These are phyloP conservation scores for Cheilosia vernalis DNA, from an alignment of 2,888 invertebrate genomes.

Conservation along the genomic window DNA sequence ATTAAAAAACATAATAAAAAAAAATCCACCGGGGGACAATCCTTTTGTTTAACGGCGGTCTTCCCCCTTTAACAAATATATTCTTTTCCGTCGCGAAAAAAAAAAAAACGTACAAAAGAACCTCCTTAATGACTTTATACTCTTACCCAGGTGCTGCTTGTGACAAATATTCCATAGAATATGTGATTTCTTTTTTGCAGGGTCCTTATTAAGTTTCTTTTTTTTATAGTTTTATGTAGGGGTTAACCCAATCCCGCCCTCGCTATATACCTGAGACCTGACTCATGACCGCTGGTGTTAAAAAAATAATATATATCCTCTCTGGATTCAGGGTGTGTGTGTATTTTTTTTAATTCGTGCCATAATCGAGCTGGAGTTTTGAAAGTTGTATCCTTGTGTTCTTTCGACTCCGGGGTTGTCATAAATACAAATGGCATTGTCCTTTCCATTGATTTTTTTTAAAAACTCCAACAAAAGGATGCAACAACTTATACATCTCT, in stretches of 20 bases:
- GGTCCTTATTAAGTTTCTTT: constrained; percentile 45
- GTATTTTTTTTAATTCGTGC: constrained; percentile 43
- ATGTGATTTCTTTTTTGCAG: constrained; percentile 40
- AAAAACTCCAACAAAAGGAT: constrained; percentile 38
- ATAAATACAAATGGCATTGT: constrained; percentile 48
- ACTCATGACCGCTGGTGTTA: constrained; percentile 30
- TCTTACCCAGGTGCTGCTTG: constrained; percentile 52
- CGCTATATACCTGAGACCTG: constrained; percentile 10
- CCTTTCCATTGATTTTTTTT: constrained; percentile 30
- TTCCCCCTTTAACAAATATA: constrained; percentile 3
- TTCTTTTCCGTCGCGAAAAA: background rate
- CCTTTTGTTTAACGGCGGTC: constrained; percentile 45
- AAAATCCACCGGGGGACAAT: constrained; percentile 17
- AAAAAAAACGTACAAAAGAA: constrained; percentile 4
- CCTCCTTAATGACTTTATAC: constrained; percentile 56
- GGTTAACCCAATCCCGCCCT: constrained; percentile 28
- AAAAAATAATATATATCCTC: constrained; percentile 31
- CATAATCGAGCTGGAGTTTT: constrained; percentile 42
- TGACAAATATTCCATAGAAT: constrained; percentile 59
- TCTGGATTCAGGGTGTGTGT: background rate
- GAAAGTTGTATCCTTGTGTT: constrained; percentile 33
- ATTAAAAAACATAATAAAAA: constrained; percentile 60
- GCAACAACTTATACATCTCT: constrained; percentile 23
- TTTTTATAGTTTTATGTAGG: constrained; percentile 40
- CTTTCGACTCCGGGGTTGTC: constrained; percentile 7